Base-by-base conservation (phyloP, 2,888 invertebrate species). In the Sinelater perroti region DNA sequence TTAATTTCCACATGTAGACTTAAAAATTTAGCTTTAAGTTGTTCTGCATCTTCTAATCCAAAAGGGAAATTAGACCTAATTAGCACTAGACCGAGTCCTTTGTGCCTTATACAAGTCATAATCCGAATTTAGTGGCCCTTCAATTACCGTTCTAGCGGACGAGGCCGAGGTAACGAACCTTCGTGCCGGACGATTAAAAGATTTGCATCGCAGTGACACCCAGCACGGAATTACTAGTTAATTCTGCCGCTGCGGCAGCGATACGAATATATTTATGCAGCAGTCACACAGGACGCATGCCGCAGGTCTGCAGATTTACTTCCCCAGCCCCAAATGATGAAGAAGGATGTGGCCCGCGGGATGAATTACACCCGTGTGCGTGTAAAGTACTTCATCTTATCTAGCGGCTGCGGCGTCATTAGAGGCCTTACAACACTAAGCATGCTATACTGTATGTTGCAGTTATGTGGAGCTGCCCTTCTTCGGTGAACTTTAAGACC, bases 401-500 rank as follows among this genome's bases (percentile, higher is more conserved):
- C 52, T 31, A 45, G 45, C 46, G 31, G 26, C 45, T 52, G 46
- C 13, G 38, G 52, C 42, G 49, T 52, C 52, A 52, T 57, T 57
- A 57, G 35, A 26, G 47, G 11, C 30, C 21, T 30, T 36, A 52
- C 52, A 57, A 57, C 46, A 57, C 57, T 52, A 52, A 50, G 38
- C 44, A 50, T 47, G 42, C 38, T 42, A 46, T 52, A 52, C 17
- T 38, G 26, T 38, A 57, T 28, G 52, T 57, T 57, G 26, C 40
- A 52, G 52, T 57, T 56, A 51, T 45, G 38, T 51, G 51, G 44
- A n/a, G 52, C 31, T 44, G 36, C 49, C 50, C 35, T 44, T 45
- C 53, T 58, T 58, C 28, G 17, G 21, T 33, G 53, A 53, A 58
- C 58, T 58, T 58, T 58, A 58, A 58, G 49, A 46, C 53, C 26